Evolutionary conservation across 2,113 vertebrate genomes (phyloP), one percentile per base, ranked within the genome.

Genomic region (Pelobates fuscus): DNA sequence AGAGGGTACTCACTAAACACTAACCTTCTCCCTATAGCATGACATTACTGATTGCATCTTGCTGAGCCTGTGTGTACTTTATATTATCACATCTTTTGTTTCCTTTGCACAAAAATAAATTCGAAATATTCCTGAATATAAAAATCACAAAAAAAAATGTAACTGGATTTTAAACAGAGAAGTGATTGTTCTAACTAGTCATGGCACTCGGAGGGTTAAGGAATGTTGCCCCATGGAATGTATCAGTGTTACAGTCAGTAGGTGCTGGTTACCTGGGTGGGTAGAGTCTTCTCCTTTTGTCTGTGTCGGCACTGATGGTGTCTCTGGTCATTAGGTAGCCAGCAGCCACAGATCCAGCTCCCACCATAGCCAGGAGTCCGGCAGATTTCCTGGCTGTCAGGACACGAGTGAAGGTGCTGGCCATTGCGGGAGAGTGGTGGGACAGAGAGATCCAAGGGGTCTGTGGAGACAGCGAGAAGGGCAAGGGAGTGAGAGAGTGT

Each of bases 291-390:
- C 95, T 90, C 59, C 83, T 82, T n/a, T 86, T 86, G 1, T 86
- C 83, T 5, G 67, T 32, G 14, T 84, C 89, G 5, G 94, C 95
- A 80, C 78, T 86, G 80, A 94, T 83, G 46, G 89, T 77, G n/a
- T 96, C 92, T 80, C 92, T 91, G 77, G 84, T 83, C 67, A 98
- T 86, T 52, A 97, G 88, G 70, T 92, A 81, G 0, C 93, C 95
- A 3, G 91, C 91, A 5, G 92, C 88, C 4, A 95, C 83, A 2
- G 96, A 95, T 0, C 96, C 94, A 32, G 93, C 95, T 24, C 95
- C 95, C 24, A 94, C 88, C 82, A 95, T 70, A 60, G 94, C 93
- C 79, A 97, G 85, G 71, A 97, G 84, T 25, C 91, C 86, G 58
- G 95, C 81, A 57, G 86, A 89, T 0, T 89, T 89, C 49, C 87